phyloP scores from a whole-genome alignment of 2,797 vertebrate species.

The Cryptoprocta ferox region DNA sequence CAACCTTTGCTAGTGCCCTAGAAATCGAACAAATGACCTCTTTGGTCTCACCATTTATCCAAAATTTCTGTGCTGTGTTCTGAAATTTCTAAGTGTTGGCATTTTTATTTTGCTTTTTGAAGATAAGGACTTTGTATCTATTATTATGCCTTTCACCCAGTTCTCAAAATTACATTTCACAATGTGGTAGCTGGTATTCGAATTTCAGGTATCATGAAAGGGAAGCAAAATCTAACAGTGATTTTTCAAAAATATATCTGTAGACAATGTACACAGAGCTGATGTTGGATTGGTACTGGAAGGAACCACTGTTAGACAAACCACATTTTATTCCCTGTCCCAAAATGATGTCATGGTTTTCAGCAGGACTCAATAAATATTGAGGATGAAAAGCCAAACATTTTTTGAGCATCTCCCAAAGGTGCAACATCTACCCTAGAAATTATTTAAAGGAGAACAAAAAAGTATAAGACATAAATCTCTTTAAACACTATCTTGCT shows the following conservation, averaged over 20 bases:
- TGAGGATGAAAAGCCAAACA: neutral
- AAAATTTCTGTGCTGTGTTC: neutral
- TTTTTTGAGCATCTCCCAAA: neutral
- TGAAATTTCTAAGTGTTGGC: conserved; percentile 23
- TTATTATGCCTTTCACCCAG: neutral
- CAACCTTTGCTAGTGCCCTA: neutral
- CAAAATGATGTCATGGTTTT: neutral
- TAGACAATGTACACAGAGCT: neutral
- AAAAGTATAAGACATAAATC: neutral
- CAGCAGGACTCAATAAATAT: neutral
- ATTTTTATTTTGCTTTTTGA: conserved; percentile 53
- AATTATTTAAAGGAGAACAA: neutral
- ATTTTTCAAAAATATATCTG: neutral
- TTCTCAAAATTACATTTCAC: conserved; percentile 24
- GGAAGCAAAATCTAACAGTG: neutral
- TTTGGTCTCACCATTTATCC: neutral
- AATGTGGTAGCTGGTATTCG: neutral
- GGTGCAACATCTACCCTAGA: neutral
- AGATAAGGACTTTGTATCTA: neutral
- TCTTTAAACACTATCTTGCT: conserved; percentile 49
- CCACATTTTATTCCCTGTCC: neutral
- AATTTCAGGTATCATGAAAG: conserved; percentile 41
- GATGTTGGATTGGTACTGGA: neutral
- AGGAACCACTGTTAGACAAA: neutral
- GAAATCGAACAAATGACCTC: conserved; percentile 4